These are phyloP conservation scores for Cyphomyrus discorhynchus DNA, from an alignment of 2,113 vertebrate genomes.

Conservation along the genomic window DNA sequence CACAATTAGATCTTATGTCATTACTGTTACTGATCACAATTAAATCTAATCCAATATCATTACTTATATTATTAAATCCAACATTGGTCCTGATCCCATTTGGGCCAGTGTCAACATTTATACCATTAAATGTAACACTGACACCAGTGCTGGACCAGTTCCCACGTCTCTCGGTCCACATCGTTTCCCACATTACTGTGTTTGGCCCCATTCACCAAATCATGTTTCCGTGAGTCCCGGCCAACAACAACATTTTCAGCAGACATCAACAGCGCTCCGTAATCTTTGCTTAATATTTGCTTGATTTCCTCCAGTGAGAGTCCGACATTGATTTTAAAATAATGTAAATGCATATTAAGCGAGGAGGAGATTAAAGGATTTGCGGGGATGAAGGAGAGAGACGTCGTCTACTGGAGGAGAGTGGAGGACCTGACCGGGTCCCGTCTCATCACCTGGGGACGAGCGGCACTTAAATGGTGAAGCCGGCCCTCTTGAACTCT, in stretches of 20 bases:
- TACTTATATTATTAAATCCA: background rate
- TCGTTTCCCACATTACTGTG: background rate
- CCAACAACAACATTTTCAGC: slow-evolving; percentile 6
- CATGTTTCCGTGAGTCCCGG: background rate
- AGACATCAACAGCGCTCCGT: background rate
- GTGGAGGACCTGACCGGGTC: background rate
- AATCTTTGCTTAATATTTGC: slow-evolving; percentile 3
- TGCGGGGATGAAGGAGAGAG: background rate
- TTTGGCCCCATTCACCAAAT: background rate
- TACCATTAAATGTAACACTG: background rate
- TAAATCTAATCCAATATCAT: background rate
- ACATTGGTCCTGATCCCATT: background rate
- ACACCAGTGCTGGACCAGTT: background rate
- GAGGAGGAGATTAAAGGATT: background rate
- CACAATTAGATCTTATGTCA: background rate
- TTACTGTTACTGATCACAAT: background rate
- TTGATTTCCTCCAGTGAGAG: background rate
- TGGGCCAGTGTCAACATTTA: background rate
- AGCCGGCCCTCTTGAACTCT: background rate
- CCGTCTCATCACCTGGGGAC: background rate
- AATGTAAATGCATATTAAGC: background rate
- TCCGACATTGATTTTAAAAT: background rate
- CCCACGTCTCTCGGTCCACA: background rate
- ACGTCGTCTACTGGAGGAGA: background rate
- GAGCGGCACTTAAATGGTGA: background rate